phyloP scores from a whole-genome alignment of 2,113 vertebrate species.

The Amblyopsis rosae region DNA sequence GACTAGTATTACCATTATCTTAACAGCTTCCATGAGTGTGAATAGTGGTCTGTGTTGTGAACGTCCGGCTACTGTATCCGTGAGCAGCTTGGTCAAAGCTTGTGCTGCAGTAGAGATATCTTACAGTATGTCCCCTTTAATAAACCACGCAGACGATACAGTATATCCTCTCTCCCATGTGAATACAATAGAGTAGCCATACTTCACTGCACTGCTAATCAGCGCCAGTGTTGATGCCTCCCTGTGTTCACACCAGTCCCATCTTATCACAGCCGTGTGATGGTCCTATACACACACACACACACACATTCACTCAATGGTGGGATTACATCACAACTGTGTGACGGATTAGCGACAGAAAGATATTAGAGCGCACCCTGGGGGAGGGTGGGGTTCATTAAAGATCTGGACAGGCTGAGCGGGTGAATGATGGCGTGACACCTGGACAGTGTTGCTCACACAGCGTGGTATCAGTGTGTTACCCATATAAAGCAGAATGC shows the following conservation, averaged over 20 bases:
- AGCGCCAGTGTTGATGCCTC: slow-evolving; percentile 30
- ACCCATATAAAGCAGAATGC: background rate
- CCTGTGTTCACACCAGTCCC: slow-evolving; percentile 27
- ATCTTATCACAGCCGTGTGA: slow-evolving; percentile 39
- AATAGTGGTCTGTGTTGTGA: background rate
- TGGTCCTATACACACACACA: slow-evolving; percentile 19
- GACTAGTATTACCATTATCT: background rate
- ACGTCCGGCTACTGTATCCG: background rate
- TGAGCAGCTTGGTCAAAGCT: background rate
- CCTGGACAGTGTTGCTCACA: slow-evolving; percentile 3
- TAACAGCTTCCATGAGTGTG: background rate
- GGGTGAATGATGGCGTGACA: background rate
- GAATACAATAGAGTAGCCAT: slow-evolving; percentile 11
- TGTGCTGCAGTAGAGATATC: background rate
- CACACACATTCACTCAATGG: slow-evolving; percentile 10
- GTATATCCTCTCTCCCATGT: slow-evolving; percentile 1
- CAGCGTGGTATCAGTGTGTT: background rate
- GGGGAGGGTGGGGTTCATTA: background rate
- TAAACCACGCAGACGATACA: slow-evolving; percentile 8
- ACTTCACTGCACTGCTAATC: slow-evolving; percentile 31
- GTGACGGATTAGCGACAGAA: slow-evolving; percentile 26
- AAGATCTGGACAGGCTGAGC: slow-evolving; percentile 5
- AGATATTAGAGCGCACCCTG: slow-evolving; percentile 17
- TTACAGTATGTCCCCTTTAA: background rate
- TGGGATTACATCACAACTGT: slow-evolving; percentile 24